phyloP scores from a whole-genome alignment of 2,888 invertebrate genomes.

The Deilephila elpenor region DNA sequence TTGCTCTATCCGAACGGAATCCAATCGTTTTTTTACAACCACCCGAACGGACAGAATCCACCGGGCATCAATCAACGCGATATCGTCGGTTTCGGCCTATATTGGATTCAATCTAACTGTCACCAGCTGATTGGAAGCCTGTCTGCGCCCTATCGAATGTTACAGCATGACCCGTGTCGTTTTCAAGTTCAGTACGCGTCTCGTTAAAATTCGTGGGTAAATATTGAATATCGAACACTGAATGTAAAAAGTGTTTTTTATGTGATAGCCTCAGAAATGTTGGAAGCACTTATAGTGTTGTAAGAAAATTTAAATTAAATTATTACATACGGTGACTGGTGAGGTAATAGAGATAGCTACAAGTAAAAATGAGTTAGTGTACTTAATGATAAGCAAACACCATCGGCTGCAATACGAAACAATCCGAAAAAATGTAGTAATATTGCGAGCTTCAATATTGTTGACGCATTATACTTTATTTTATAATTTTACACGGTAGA shows the following conservation, averaged over 20 bases:
- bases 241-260: not conserved
- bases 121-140: conserved; percentile 65
- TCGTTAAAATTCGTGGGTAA: conserved; percentile 5
- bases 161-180: not conserved
- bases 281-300: no score
- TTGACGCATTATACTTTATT: no score
- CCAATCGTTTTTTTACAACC: conserved; percentile 37
- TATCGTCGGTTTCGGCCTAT: conserved; percentile 53
- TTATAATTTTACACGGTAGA: no score
- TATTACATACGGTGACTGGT: no score
- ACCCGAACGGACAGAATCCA: conserved; percentile 44
- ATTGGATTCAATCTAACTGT: conserved; percentile 69
- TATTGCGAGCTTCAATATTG: no score
- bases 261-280: no score
- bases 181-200: not conserved
- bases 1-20: conserved; percentile 22
- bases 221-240: not conserved
- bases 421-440: not conserved
- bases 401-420: not conserved
- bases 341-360: no score
- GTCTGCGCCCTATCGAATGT: conserved; percentile 29
- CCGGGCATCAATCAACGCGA: conserved; percentile 61
- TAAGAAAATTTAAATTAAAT: no score
- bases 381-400: not conserved
- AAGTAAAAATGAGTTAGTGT: no score